Evolutionary conservation across 1,140 invertebrate genomes (phyloP).

Genomic region (Pseudobourletiella spinata): DNA sequence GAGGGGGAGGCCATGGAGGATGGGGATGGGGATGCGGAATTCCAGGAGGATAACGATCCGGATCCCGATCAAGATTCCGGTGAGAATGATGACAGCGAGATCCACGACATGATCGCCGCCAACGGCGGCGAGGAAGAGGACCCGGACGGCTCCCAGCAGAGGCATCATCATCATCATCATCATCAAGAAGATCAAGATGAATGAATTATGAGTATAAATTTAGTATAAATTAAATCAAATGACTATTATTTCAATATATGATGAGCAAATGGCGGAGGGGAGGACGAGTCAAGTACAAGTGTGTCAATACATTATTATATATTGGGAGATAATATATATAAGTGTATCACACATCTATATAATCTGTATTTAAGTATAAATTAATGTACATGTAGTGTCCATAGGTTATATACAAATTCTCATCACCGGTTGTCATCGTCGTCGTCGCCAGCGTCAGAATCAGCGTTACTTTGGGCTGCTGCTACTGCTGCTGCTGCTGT

Average conservation of each 20-base stretch:
- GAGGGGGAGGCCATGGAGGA: conserved; percentile 20
- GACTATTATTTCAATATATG: neutral
- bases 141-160: neutral
- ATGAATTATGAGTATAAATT: too few species aligned
- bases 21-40: conserved; percentile 9
- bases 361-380: too few species aligned
- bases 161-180: too few species aligned
- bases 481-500: too few species aligned
- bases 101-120: conserved; percentile 19
- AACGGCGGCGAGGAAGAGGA: conserved; percentile 10
- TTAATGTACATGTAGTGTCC: too few species aligned
- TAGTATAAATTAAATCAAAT: too few species aligned
- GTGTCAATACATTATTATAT: neutral
- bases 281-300: neutral
- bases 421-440: too few species aligned
- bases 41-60: conserved; percentile 2
- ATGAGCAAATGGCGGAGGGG: neutral
- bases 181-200: too few species aligned
- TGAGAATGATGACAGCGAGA: conserved; percentile 12
- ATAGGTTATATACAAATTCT: too few species aligned
- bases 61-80: conserved; percentile 5
- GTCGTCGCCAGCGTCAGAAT: too few species aligned
- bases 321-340: conserved; percentile 6
- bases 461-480: too few species aligned
- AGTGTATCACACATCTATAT: too few species aligned